phyloP scores from a whole-genome alignment of 2,888 invertebrate species.

The Pseudococcus viburni region DNA sequence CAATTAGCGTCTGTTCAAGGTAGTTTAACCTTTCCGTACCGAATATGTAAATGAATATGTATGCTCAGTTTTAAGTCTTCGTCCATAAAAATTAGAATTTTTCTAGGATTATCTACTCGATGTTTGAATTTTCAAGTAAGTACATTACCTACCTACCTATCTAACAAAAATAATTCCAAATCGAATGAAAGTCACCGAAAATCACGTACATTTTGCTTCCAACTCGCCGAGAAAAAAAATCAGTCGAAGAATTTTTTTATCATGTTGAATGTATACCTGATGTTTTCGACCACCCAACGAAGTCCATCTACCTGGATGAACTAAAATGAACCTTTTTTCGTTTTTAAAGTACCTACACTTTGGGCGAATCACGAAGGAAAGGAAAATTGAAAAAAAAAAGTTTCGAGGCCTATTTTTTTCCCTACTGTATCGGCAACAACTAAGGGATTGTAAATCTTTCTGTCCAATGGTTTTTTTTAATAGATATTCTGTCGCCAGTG shows the following conservation, averaged over 20 bases:
- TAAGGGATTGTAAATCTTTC: not conserved
- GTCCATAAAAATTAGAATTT: conserved; percentile 36
- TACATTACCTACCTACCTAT: not conserved
- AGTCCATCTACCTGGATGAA: conserved; percentile 19
- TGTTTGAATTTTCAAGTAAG: not conserved
- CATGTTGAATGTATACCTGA: not conserved
- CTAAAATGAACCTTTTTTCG: not conserved
- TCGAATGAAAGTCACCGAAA: not conserved
- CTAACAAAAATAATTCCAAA: not conserved
- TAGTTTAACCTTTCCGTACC: conserved; percentile 51
- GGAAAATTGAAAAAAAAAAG: not conserved
- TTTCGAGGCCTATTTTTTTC: not conserved
- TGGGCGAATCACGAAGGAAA: not conserved
- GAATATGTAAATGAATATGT: conserved; percentile 54
- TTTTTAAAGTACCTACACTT: not conserved
- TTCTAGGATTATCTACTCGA: not conserved
- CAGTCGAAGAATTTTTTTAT: not conserved
- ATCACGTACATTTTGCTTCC: not conserved
- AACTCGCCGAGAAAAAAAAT: not conserved
- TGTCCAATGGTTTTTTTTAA: not conserved
- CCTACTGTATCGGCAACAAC: not conserved
- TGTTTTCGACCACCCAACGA: conserved; percentile 35
- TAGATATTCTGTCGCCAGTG: not conserved
- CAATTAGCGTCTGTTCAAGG: conserved; percentile 63
- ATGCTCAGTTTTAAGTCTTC: conserved; percentile 50